phyloP scores from a whole-genome alignment of 2,113 vertebrate genomes.

The Pelecanus crispus region DNA sequence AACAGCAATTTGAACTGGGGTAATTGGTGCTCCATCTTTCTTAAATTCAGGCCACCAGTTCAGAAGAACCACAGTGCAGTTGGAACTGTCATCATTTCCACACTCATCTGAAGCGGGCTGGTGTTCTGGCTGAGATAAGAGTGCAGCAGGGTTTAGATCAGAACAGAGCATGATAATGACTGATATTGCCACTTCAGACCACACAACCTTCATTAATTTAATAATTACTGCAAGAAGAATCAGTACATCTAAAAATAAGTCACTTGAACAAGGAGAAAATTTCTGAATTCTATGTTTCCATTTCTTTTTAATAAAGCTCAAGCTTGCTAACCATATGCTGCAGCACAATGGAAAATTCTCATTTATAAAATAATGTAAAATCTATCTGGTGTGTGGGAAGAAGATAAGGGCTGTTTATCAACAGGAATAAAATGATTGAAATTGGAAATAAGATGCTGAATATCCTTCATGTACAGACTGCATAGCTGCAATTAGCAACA shows the following conservation, averaged over 20 bases:
- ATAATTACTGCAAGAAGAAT: background rate
- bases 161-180: background rate
- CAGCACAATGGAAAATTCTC: background rate
- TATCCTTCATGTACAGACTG: slow-evolving; percentile 35
- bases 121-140: background rate
- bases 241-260: background rate
- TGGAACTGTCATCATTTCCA: background rate
- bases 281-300: background rate
- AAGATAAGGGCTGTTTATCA: slow-evolving; percentile 59
- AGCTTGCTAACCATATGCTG: background rate
- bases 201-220: background rate
- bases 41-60: background rate
- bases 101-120: background rate
- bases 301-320: background rate
- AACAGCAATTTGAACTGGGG: background rate
- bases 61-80: background rate
- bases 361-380: slow-evolving; percentile 26
- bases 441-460: slow-evolving; percentile 35
- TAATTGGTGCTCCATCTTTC: background rate
- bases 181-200: background rate
- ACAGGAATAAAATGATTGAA: slow-evolving; percentile 23
- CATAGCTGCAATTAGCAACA: slow-evolving; percentile 52
- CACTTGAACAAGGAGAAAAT: background rate
- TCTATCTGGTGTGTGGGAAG: slow-evolving; percentile 22
- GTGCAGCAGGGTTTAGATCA: background rate